phyloP scores from a whole-genome alignment of 2,888 invertebrate genomes.

The Zaprionus lineosus region DNA sequence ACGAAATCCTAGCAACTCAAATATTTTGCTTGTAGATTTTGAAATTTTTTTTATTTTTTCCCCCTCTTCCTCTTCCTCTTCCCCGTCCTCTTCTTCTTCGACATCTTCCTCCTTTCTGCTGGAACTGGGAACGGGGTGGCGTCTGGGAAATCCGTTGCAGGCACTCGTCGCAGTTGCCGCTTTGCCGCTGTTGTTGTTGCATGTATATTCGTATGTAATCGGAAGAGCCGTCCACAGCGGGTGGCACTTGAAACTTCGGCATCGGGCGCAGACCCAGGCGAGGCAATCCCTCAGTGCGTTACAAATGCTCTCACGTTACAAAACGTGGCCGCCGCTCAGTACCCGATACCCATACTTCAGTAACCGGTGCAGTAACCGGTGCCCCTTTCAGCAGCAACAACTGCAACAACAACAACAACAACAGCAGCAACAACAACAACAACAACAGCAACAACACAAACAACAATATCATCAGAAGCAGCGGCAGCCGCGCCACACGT shows the following conservation, averaged over 20 bases:
- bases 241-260: conserved; percentile 65
- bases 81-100: conserved; percentile 10
- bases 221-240: conserved; percentile 73
- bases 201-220: conserved; percentile 58
- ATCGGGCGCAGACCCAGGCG: conserved; percentile 18
- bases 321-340: conserved; percentile 39
- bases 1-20: conserved; percentile 52
- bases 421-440: background rate
- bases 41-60: conserved; percentile 11
- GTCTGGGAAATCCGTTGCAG: conserved; percentile 70
- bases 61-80: background rate
- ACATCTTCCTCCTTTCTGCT: conserved; percentile 6
- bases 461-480: too few species aligned
- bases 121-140: conserved; percentile 52
- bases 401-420: conserved; percentile 7
- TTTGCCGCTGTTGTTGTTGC: conserved; percentile 29
- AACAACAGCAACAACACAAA: conserved; percentile 17
- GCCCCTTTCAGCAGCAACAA: conserved; percentile 5
- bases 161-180: conserved; percentile 16
- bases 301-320: conserved; percentile 77
- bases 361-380: conserved; percentile 6
- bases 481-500: conserved; percentile 60
- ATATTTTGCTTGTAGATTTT: too few species aligned
- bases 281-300: conserved; percentile 49
- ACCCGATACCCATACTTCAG: conserved; percentile 8